Percentiles rank a stretch among this genome's conserved stretches.
These are phyloP conservation scores for Phytoseiulus persimilis DNA, from an alignment of 2,888 invertebrate genomes.

Conservation along the genomic window DNA sequence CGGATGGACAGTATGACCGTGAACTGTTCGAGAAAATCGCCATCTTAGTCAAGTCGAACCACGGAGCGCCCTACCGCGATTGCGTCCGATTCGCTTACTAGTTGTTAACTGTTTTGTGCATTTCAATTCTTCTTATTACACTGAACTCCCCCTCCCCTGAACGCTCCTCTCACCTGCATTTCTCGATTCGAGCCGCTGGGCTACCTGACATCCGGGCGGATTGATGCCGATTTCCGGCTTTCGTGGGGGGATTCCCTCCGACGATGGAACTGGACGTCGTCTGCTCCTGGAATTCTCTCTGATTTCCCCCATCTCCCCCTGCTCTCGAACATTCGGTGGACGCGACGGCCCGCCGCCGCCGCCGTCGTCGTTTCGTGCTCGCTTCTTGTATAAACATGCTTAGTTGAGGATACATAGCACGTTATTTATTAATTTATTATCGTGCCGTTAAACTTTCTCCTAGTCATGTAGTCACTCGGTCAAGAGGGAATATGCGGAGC, in stretches of 20 bases:
- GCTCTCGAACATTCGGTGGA: neutral
- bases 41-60: constrained; percentile 9
- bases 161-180: neutral
- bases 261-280: too few relatives aligned
- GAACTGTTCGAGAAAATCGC: constrained; percentile 33
- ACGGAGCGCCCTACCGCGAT: constrained; percentile 29
- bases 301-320: neutral
- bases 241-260: too few relatives aligned
- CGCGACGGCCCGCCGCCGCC: neutral
- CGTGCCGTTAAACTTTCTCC: constrained; percentile 25
- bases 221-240: neutral
- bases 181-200: neutral
- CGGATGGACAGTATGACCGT: neutral
- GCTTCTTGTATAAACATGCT: neutral
- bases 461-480: constrained; percentile 29
- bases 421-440: constrained; percentile 36
- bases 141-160: neutral
- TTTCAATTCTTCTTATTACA: neutral
- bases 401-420: neutral
- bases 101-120: neutral
- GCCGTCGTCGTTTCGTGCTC: neutral
- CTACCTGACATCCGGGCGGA: neutral
- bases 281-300: neutral
- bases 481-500: neutral
- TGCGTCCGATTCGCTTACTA: constrained; percentile 1